Conservation (phyloP, 1,140 invertebrate genomes). For the Euwallacea fornicatus region DNA sequence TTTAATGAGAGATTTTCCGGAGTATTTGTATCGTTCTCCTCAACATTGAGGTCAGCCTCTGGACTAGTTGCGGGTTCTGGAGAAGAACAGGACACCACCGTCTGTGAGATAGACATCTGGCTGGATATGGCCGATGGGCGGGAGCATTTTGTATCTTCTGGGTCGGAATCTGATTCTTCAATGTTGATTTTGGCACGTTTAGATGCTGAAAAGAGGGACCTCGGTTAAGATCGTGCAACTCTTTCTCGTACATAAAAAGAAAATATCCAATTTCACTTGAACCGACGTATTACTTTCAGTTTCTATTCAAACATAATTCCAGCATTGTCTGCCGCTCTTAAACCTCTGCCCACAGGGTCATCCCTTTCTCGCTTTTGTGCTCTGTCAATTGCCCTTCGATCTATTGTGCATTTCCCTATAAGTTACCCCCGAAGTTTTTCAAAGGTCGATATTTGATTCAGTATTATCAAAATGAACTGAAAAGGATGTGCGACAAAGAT, state of each 20-base stretch:
- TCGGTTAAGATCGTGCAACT: too few relatives aligned
- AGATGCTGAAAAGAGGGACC: constrained; percentile 53
- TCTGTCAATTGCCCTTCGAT: constrained; percentile 1
- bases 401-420: constrained; percentile 2
- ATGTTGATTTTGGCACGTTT: constrained; percentile 61
- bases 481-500: too few relatives aligned
- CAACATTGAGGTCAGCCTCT: constrained; percentile 58
- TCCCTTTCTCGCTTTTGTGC: neutral
- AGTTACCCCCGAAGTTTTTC: too few relatives aligned
- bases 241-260: too few relatives aligned
- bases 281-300: too few relatives aligned
- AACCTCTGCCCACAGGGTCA: neutral
- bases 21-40: constrained; percentile 58
- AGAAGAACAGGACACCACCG: constrained; percentile 52
- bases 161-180: constrained; percentile 57
- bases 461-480: too few relatives aligned
- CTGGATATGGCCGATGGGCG: constrained; percentile 33
- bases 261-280: too few relatives aligned
- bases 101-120: constrained; percentile 9
- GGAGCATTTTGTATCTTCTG: constrained; percentile 49
- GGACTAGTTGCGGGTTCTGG: constrained; percentile 56
- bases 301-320: too few relatives aligned
- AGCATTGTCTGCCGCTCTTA: too few relatives aligned
- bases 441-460: too few relatives aligned
- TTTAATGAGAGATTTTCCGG: constrained; percentile 66